Conservation (phyloP, 1,140 invertebrate species). For the Sinella curviseta region DNA sequence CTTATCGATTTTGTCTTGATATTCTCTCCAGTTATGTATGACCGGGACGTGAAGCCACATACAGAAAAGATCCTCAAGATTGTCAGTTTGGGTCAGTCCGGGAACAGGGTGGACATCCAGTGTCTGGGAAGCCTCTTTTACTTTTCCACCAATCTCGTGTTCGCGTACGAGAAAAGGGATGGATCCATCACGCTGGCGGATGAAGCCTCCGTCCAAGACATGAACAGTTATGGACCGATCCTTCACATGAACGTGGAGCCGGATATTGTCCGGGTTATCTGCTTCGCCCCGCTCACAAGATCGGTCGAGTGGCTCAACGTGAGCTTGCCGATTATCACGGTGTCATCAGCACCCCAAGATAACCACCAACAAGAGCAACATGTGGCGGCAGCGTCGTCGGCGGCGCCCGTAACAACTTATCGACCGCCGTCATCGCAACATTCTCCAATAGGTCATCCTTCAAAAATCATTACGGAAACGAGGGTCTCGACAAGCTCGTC, state of each 20-base stretch:
- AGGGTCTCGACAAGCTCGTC: neutral
- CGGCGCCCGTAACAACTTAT: neutral
- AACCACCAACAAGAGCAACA: too few species aligned
- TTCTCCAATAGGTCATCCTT: neutral
- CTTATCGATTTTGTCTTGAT: slow-evolving; percentile 3
- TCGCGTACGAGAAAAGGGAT: slow-evolving; percentile 42
- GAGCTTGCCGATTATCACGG: slow-evolving; percentile 28
- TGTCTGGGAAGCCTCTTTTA: slow-evolving; percentile 44
- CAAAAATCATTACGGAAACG: slow-evolving; percentile 5
- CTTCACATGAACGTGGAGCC: slow-evolving; percentile 29
- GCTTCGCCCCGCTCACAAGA: slow-evolving; percentile 46
- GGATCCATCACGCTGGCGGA: slow-evolving; percentile 34
- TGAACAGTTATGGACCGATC: slow-evolving; percentile 40
- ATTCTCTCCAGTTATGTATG: slow-evolving; percentile 41
- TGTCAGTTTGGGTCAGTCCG: neutral
- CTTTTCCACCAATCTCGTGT: slow-evolving; percentile 44
- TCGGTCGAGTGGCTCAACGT: slow-evolving; percentile 44
- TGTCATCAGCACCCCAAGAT: slow-evolving; percentile 3
- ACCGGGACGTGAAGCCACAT: slow-evolving; percentile 32
- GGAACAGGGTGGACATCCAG: slow-evolving; percentile 32
- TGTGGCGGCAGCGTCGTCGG: neutral
- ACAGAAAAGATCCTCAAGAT: slow-evolving; percentile 42
- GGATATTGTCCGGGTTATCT: slow-evolving; percentile 33
- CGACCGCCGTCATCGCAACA: neutral
- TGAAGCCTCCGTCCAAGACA: slow-evolving; percentile 38